Conservation (phyloP, 2,888 invertebrate species). For the Macrosoma leucophasiata region DNA sequence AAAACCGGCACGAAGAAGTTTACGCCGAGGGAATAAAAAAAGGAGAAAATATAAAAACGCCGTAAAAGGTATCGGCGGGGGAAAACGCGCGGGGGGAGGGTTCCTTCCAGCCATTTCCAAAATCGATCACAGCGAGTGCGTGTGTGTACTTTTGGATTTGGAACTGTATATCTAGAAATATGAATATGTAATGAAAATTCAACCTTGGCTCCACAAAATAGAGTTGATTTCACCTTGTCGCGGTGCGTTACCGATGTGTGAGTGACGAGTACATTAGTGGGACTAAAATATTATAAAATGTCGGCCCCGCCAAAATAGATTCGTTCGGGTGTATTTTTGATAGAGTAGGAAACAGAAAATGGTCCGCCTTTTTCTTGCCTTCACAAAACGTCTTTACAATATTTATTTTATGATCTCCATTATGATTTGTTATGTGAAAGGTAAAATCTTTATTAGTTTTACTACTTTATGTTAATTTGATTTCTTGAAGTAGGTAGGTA, state of each 20-base stretch:
- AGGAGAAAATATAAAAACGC: constrained; percentile 27
- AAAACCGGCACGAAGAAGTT: no score
- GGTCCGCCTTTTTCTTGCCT: no score
- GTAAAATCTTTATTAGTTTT: no score
- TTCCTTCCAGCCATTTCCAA: constrained; percentile 53
- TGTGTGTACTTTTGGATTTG: constrained; percentile 51
- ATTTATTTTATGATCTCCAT: no score
- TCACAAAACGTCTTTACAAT: no score
- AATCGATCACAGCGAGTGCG: constrained; percentile 67
- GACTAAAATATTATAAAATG: constrained; percentile 19
- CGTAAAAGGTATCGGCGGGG: constrained; percentile 32
- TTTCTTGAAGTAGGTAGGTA: no score
- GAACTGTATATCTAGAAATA: constrained; percentile 22
- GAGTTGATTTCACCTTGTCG: constrained; percentile 5
- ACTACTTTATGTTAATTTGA: no score
- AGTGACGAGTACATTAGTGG: constrained; percentile 12
- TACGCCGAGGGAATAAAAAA: no score
- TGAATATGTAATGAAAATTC: constrained; percentile 1
- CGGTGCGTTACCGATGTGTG: constrained; percentile 10
- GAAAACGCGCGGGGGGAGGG: constrained; percentile 27
- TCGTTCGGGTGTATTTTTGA: constrained; percentile 8
- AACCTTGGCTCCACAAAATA: fast-evolving
- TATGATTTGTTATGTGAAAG: no score
- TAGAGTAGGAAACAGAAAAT: no score
- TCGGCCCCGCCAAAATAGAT: constrained; percentile 22